These are phyloP conservation scores for Brachionus asplanchnoidis DNA, from an alignment of 1,140 invertebrate species.

Conservation along the genomic window DNA sequence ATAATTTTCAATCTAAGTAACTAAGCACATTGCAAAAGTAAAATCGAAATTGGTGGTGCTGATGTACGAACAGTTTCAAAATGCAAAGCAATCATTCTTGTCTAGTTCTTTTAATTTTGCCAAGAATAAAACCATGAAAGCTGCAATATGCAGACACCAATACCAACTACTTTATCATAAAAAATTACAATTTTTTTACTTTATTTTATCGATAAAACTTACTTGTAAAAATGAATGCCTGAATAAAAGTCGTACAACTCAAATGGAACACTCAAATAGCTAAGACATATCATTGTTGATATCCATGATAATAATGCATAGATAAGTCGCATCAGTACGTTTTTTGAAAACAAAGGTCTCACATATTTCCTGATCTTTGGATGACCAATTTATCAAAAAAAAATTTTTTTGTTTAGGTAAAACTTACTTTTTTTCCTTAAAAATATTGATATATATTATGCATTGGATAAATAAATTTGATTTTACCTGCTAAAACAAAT, in stretches of 20 bases:
- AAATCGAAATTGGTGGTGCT: neutral
- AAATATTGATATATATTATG: neutral
- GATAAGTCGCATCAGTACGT: neutral
- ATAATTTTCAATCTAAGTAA: neutral
- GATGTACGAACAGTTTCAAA: neutral
- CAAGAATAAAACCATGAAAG: neutral
- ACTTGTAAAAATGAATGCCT: slow-evolving; percentile 34
- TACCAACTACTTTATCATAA: slow-evolving; percentile 24
- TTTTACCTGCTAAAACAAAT: neutral
- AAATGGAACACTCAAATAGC: slow-evolving; percentile 19
- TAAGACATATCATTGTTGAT: neutral
- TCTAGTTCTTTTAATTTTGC: neutral
- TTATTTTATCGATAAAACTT: neutral
- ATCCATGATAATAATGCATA: neutral
- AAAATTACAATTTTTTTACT: neutral
- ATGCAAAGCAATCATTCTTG: neutral
- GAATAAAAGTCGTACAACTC: slow-evolving; percentile 6
- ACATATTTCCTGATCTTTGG: neutral
- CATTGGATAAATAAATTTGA: neutral
- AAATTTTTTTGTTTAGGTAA: neutral
- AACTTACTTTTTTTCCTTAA: slow-evolving; percentile 5
- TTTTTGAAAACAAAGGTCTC: neutral
- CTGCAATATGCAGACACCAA: slow-evolving; percentile 18
- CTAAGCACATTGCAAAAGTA: neutral
- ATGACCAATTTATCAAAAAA: neutral